Conservation (phyloP, 2,797 vertebrate genomes). For the Pipistrellus pygmaeus region DNA sequence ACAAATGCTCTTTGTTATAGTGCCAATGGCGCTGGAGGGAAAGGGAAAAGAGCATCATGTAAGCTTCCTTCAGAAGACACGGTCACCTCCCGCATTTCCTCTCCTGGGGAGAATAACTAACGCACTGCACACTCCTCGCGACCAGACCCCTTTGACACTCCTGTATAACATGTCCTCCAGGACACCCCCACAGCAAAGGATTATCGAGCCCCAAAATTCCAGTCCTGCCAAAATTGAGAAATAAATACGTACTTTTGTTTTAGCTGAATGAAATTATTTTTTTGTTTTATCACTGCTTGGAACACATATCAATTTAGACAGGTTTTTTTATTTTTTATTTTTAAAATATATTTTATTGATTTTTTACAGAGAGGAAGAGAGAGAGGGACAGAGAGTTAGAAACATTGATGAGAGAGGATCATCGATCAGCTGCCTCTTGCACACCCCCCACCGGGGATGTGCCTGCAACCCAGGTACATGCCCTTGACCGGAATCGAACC, state of each 20-base stretch:
- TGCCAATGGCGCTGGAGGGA: constrained; percentile 92
- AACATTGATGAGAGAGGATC: too few species aligned
- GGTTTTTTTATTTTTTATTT: background rate
- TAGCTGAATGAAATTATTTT: background rate
- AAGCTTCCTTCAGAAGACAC: constrained; percentile 94
- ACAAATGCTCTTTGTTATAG: constrained; percentile 92
- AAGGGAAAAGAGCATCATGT: constrained; percentile 93
- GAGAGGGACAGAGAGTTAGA: too few species aligned
- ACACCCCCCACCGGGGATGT: too few species aligned
- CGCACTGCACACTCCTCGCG: constrained; percentile 94
- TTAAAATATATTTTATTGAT: too few species aligned
- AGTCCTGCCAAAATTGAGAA: background rate
- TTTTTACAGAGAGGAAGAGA: too few species aligned
- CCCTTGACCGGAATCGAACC: too few species aligned
- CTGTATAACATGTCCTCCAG: constrained; percentile 91
- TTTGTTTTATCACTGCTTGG: background rate
- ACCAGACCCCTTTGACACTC: constrained; percentile 95
- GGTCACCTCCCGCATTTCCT: constrained; percentile 91
- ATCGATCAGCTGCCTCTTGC: too few species aligned
- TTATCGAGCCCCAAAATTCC: background rate
- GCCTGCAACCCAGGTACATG: too few species aligned
- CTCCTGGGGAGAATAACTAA: constrained; percentile 93
- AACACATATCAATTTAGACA: background rate
- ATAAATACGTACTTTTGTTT: background rate
- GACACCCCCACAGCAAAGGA: background rate